Conservation (phyloP, 2,113 vertebrate species). For the Macquaria ambigua region DNA sequence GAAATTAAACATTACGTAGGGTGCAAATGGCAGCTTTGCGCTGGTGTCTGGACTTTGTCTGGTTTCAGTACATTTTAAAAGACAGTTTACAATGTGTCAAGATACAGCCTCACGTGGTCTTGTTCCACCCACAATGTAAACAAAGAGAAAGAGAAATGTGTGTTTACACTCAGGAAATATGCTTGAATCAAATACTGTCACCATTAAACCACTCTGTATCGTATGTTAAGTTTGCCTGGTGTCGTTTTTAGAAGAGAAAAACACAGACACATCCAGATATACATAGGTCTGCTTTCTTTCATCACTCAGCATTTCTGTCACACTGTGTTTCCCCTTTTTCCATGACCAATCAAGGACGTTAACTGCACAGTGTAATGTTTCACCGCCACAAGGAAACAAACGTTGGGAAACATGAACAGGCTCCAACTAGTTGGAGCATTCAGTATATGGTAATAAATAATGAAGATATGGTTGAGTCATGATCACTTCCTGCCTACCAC, state of each 20-base stretch:
- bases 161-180: slow-evolving; percentile 57
- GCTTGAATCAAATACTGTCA: slow-evolving; percentile 7
- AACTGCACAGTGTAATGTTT: too few relatives aligned
- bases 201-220: slow-evolving; percentile 48
- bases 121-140: neutral
- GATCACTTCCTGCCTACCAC: neutral
- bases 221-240: neutral
- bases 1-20: neutral
- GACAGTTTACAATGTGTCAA: neutral
- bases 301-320: neutral
- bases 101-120: neutral
- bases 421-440: too few relatives aligned
- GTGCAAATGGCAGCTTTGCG: neutral
- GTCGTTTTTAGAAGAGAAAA: neutral
- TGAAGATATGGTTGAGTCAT: neutral
- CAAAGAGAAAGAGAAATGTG: neutral
- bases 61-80: neutral
- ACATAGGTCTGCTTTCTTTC: neutral
- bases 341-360: too few relatives aligned
- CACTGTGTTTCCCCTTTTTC: neutral
- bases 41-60: neutral
- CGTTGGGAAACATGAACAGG: neutral
- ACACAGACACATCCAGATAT: neutral
- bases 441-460: neutral
- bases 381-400: neutral